Evolutionary conservation across 92 coral and sea anemone genomes (phyloP).

Genomic region (Parazoanthus atlanticus): DNA sequence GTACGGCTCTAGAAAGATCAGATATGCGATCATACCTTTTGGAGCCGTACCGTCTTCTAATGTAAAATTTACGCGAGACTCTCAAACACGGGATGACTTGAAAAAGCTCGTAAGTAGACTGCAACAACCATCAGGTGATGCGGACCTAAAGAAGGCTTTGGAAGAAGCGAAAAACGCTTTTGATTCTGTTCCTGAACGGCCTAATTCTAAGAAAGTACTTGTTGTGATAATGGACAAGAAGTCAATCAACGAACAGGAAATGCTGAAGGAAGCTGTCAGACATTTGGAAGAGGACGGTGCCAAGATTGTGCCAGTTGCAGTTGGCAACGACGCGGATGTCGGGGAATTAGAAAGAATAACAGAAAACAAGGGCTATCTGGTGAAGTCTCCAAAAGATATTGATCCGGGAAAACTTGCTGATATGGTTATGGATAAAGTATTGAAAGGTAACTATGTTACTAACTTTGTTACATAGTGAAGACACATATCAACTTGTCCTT

Average conservation of each 20-base stretch:
- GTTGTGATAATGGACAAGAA: constrained; percentile 84
- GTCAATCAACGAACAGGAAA: constrained; percentile 55
- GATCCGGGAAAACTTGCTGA: constrained; percentile 71
- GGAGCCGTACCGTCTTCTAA: background rate
- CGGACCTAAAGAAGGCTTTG: constrained; percentile 70
- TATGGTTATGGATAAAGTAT: constrained; percentile 70
- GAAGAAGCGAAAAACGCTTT: constrained; percentile 69
- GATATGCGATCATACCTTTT: constrained; percentile 21
- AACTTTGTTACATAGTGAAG: too few species aligned
- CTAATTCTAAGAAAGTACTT: constrained; percentile 75
- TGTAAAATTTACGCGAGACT: background rate
- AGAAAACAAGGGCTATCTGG: constrained; percentile 71
- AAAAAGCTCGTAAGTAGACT: constrained; percentile 46
- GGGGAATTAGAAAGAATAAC: constrained; percentile 70
- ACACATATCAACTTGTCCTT: too few species aligned
- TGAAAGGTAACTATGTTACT: constrained; percentile 62
- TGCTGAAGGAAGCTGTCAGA: constrained; percentile 56
- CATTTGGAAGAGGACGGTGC: constrained; percentile 55
- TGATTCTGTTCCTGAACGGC: constrained; percentile 33
- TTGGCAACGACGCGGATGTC: constrained; percentile 73
- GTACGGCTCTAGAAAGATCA: constrained; percentile 44
- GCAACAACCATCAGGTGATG: constrained; percentile 56
- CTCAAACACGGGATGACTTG: constrained; percentile 21
- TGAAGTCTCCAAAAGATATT: constrained; percentile 66
- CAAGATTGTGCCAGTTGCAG: constrained; percentile 80